Conservation (phyloP, 2,888 invertebrate genomes). For the Leptodirus hochenwartii region DNA sequence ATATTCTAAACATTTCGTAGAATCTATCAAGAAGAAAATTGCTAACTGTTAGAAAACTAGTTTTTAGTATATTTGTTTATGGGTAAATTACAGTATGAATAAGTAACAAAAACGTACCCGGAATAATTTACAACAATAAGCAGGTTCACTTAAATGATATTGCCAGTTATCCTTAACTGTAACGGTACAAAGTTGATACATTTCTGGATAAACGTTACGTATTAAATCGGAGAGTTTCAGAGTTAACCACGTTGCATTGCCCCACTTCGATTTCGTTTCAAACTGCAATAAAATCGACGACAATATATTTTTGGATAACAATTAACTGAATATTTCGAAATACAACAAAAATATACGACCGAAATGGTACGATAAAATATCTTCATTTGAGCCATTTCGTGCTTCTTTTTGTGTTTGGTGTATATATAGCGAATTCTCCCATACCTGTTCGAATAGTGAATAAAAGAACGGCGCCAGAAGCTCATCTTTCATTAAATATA, state of each 20-base stretch:
- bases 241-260: constrained; percentile 22
- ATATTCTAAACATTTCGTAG: no score
- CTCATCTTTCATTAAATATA: constrained; percentile 23
- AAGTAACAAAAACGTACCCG: no score
- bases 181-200: constrained; percentile 20
- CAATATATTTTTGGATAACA: background rate
- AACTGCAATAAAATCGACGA: constrained; percentile 15
- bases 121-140: no score
- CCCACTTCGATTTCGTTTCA: constrained; percentile 17
- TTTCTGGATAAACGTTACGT: constrained; percentile 22
- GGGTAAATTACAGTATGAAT: no score
- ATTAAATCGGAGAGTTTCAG: constrained; percentile 24
- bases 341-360: no score
- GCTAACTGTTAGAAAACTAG: no score
- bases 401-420: background rate
- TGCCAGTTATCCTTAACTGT: constrained; percentile 18
- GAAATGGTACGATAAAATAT: constrained; percentile 1
- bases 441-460: constrained; percentile 21
- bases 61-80: no score
- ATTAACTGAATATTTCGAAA: no score
- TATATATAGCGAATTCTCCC: constrained; percentile 5
- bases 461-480: constrained; percentile 23
- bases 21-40: no score
- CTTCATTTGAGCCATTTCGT: background rate
- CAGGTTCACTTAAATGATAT: constrained; percentile 16